Evolutionary conservation across 2,888 invertebrate genomes (phyloP).

Genomic region (Abscondita cerata): DNA sequence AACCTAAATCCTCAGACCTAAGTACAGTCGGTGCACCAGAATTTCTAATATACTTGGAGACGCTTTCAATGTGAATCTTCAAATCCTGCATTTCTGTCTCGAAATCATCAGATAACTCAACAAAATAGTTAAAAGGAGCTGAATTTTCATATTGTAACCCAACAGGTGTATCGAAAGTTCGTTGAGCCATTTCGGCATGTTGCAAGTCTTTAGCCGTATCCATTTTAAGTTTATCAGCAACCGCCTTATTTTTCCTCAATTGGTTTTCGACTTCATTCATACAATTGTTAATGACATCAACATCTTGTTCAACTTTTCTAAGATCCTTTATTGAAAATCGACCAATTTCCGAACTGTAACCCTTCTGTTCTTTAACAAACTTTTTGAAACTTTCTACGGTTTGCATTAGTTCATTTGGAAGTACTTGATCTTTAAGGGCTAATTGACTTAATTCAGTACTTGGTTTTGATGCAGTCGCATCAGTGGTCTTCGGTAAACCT

Average conservation of each 20-base stretch:
- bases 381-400: conserved; percentile 83
- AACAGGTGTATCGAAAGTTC: conserved; percentile 78
- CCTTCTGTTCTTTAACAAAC: conserved; percentile 86
- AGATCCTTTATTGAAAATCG: conserved; percentile 67
- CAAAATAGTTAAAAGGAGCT: conserved; percentile 74
- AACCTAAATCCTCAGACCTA: conserved; percentile 77
- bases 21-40: conserved; percentile 69
- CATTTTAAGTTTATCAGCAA: conserved; percentile 70
- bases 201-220: conserved; percentile 77
- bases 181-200: conserved; percentile 78
- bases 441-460: conserved; percentile 59
- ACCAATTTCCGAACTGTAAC: conserved; percentile 81
- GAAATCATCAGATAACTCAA: conserved; percentile 71
- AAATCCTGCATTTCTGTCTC: conserved; percentile 73
- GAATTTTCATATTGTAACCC: conserved; percentile 79
- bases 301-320: conserved; percentile 68
- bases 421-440: conserved; percentile 67
- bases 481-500: too few species aligned
- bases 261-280: conserved; percentile 69
- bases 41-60: conserved; percentile 75
- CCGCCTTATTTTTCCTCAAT: conserved; percentile 66
- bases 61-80: conserved; percentile 74
- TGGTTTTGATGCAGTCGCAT: not conserved
- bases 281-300: conserved; percentile 65
- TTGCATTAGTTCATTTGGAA: conserved; percentile 80